Conservation (phyloP, 1,140 invertebrate species). For the Drosophila sproati region DNA sequence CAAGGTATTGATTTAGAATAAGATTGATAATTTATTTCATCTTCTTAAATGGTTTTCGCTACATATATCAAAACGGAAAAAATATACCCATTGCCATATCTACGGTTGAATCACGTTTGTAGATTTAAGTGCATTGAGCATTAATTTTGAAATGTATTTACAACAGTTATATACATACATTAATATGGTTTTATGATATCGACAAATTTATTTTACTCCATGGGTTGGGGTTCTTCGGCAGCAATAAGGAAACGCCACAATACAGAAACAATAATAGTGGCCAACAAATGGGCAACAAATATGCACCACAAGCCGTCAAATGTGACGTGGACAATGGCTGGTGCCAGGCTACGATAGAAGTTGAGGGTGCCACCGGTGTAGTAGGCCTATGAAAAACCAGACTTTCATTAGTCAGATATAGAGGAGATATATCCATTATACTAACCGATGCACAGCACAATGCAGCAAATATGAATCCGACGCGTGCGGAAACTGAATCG, state of each 20-base stretch:
- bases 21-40: no score
- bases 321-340: background rate
- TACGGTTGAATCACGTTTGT: no score
- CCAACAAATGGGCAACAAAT: constrained; percentile 6
- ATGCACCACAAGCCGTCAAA: constrained; percentile 23
- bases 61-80: no score
- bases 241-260: constrained; percentile 34
- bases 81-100: no score
- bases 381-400: no score
- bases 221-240: background rate
- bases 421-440: background rate
- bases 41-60: no score
- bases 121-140: no score
- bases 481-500: constrained; percentile 17
- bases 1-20: no score
- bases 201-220: background rate
- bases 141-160: no score
- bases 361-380: constrained; percentile 16
- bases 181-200: no score
- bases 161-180: no score
- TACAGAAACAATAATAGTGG: background rate
- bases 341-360: constrained; percentile 19
- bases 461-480: constrained; percentile 24
- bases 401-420: no score
- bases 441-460: constrained; percentile 11